Percentiles rank a stretch among this genome's conserved stretches.
Evolutionary conservation across 2,113 vertebrate species (phyloP).

Genomic region (Ictalurus punctatus): DNA sequence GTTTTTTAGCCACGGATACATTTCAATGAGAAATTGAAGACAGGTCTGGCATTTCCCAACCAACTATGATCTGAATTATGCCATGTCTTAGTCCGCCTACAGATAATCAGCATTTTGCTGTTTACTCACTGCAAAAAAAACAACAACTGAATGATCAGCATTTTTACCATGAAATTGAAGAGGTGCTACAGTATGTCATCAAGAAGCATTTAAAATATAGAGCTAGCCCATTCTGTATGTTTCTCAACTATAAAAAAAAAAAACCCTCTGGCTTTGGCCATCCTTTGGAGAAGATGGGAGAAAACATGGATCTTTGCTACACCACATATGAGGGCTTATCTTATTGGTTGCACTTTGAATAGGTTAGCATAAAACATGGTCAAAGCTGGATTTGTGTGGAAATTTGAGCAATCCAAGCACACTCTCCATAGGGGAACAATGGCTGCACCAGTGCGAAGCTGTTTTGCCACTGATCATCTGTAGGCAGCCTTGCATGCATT

Average conservation of each 20-base stretch:
- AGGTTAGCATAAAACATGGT: background rate
- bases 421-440: background rate
- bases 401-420: background rate
- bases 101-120: background rate
- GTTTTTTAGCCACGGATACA: background rate
- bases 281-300: background rate
- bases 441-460: background rate
- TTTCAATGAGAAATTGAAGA: background rate
- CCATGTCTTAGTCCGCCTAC: background rate
- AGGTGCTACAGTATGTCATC: background rate
- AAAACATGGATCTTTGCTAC: background rate
- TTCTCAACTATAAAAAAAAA: background rate
- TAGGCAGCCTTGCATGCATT: background rate
- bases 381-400: background rate
- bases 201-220: background rate
- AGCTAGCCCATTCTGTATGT: background rate
- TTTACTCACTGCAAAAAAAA: background rate
- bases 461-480: background rate
- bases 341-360: background rate
- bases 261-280: background rate
- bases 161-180: background rate
- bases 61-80: background rate
- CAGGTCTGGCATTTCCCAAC: background rate
- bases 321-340: background rate
- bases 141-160: background rate